phyloP scores from a whole-genome alignment of 2,797 vertebrate genomes.

The Chaetophractus vellerosus region DNA sequence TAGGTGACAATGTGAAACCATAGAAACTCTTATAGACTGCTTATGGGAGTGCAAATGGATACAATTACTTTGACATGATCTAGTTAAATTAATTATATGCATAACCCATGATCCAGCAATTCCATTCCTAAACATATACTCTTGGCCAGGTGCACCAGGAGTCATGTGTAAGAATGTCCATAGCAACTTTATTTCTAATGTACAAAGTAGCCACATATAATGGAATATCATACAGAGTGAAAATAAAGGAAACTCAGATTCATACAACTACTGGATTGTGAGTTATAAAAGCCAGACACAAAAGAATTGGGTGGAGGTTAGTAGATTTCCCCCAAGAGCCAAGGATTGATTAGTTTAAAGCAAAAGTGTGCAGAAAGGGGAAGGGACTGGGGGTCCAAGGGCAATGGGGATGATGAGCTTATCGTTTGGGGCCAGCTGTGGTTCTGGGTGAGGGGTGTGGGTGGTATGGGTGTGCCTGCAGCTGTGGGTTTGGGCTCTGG shows the following conservation, averaged over 20 bases:
- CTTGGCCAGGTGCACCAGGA: too few species aligned
- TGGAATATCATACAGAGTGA: background rate
- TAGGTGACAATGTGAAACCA: background rate
- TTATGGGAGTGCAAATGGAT: background rate
- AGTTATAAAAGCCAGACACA: background rate
- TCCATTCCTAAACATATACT: too few species aligned
- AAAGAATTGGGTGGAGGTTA: background rate
- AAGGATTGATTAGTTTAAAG: too few species aligned
- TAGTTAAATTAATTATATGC: background rate
- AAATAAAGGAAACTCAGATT: constrained; percentile 29
- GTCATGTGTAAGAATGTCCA: background rate
- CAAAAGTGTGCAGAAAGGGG: too few species aligned
- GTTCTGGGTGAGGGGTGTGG: too few species aligned
- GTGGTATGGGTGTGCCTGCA: too few species aligned
- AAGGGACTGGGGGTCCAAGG: too few species aligned
- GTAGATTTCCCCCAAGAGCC: too few species aligned
- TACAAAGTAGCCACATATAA: background rate
- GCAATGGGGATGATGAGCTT: too few species aligned
- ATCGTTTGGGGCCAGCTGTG: too few species aligned
- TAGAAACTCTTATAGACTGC: background rate
- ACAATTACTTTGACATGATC: background rate
- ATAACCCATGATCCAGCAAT: background rate
- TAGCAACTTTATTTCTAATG: background rate
- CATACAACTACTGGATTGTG: background rate
- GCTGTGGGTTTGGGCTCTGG: too few species aligned